phyloP scores from a whole-genome alignment of 2,113 vertebrate genomes.

The Brachyistius frenatus region DNA sequence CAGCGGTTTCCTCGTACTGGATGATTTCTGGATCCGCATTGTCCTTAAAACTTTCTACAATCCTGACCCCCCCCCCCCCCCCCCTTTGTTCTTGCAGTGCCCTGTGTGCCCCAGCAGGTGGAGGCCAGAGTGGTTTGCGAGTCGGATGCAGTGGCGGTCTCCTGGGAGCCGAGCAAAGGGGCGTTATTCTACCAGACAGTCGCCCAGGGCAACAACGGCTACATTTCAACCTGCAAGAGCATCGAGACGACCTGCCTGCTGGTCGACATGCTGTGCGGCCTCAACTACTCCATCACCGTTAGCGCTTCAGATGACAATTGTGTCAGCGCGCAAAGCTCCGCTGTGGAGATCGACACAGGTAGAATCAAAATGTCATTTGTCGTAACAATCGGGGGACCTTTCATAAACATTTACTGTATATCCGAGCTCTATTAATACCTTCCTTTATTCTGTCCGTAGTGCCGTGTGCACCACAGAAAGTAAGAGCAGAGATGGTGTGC shows the following conservation, averaged over 20 bases:
- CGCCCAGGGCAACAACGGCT: slow-evolving; percentile 73
- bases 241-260: slow-evolving; percentile 70
- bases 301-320: slow-evolving; percentile 72
- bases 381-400: background rate
- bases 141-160: slow-evolving; percentile 68
- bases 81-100: slow-evolving; percentile 63
- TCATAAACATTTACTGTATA: background rate
- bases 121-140: slow-evolving; percentile 71
- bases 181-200: slow-evolving; percentile 73
- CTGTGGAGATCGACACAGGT: slow-evolving; percentile 73
- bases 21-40: background rate
- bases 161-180: slow-evolving; percentile 82
- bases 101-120: slow-evolving; percentile 76
- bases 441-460: slow-evolving; percentile 58
- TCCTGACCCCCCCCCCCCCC: background rate
- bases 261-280: slow-evolving; percentile 74
- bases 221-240: slow-evolving; percentile 66
- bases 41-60: background rate
- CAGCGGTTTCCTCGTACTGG: background rate
- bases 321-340: slow-evolving; percentile 65
- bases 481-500: slow-evolving; percentile 73
- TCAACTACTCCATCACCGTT: slow-evolving; percentile 79
- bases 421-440: background rate
- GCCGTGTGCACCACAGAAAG: slow-evolving; percentile 72
- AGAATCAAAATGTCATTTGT: slow-evolving; percentile 3